Conservation (phyloP, 2,113 vertebrate species). For the Myiozetetes cayanensis region DNA sequence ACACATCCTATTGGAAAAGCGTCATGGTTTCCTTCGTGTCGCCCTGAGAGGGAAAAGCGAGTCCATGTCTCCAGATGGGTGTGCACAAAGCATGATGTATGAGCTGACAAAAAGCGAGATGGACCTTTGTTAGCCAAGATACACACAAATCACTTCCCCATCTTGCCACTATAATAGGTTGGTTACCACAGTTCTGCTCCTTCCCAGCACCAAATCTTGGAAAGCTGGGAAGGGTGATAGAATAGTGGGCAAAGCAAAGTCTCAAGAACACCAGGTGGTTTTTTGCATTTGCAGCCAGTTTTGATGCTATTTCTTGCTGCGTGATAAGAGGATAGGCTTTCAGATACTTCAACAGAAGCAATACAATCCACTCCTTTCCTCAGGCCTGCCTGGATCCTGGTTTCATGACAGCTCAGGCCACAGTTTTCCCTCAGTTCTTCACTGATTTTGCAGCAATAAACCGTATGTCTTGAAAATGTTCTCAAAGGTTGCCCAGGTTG, state of each 20-base stretch:
- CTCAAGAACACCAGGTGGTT: background rate
- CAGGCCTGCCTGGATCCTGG: background rate
- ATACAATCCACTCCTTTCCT: background rate
- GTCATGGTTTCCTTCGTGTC: accelerated
- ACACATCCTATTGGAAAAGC: background rate
- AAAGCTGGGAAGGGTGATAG: background rate
- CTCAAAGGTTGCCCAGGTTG: background rate
- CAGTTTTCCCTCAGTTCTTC: background rate
- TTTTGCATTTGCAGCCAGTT: background rate
- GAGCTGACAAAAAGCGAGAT: background rate
- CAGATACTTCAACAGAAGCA: background rate
- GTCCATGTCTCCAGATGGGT: background rate
- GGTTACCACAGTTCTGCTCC: background rate
- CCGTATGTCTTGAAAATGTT: background rate
- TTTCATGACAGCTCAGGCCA: background rate
- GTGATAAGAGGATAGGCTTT: background rate
- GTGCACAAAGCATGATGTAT: accelerated
- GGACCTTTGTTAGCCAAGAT: background rate
- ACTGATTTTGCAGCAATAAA: background rate
- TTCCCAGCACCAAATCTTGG: background rate
- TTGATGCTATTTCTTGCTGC: background rate
- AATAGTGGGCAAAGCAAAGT: background rate
- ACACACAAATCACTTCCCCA: background rate
- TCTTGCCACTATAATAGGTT: accelerated
- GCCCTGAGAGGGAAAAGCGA: background rate